Base-by-base conservation (phyloP, 2,797 vertebrate species). In the Paramormyrops hopkinsi region DNA sequence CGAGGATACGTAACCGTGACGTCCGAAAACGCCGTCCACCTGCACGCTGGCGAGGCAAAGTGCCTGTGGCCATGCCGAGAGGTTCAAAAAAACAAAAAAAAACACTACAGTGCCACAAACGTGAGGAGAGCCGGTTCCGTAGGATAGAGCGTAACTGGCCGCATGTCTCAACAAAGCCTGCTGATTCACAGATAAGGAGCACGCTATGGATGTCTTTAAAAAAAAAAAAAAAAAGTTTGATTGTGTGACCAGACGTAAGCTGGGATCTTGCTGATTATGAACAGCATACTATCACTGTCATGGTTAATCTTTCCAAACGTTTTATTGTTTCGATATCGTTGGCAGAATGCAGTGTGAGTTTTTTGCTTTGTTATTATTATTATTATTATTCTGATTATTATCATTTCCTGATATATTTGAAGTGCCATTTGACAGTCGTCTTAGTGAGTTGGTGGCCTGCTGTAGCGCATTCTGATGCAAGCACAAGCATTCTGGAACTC, bases 381-480 rank as follows among this genome's bases (percentile, higher is more conserved):
- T 89, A 2, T 90, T 82, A 29, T 53, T 37, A 53, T 41, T 86
- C 2, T 54, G n/a, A 33, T 41, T 44, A 93, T 94, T 93, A 25
- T 92, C 92, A 83, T 93, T 93, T 92, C 94, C 92, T 89, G 94
- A 95, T 94, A 94, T 88, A 95, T 96, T 96, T 97, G 96, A 97
- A 98, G 98, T 99, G 98, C 98, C 98, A 98, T 99, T 97, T 97
- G 97, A 96, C 97, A 96, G 96, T 97, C 96, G 97, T 97, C 96
- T 97, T 96, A 95, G 97, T 98, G 97, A 98, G 97, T 62, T 98
- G 96, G 97, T 98, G 97, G 97, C 97, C 97, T 96, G 96, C 93
- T 96, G 96, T 97, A 96, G 97, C 96, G 96, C 96, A 95, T 96
- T 96, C 96, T 96, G 95, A 98, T 97, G 97, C 97, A 97, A 98